phyloP scores from a whole-genome alignment of 2,113 vertebrate species.

The Tachysurus vachellii region DNA sequence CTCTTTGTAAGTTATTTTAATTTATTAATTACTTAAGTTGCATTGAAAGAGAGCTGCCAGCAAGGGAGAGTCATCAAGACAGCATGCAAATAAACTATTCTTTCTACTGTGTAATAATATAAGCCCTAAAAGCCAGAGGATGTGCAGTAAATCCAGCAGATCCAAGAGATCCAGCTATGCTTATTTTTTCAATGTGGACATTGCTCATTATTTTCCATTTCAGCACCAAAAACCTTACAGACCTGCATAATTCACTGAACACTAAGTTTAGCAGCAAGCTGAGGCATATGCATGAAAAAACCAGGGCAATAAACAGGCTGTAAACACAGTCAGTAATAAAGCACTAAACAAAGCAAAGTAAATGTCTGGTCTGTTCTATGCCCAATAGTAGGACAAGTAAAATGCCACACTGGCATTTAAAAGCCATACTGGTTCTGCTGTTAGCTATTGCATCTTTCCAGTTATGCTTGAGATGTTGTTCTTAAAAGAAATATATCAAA shows the following conservation, averaged over 20 bases:
- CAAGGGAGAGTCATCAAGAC: slow-evolving; percentile 56
- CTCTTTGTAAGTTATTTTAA: slow-evolving; percentile 69
- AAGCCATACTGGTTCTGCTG: not conserved
- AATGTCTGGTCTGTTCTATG: slow-evolving; percentile 38
- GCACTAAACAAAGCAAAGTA: slow-evolving; percentile 23
- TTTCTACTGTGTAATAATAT: slow-evolving; percentile 11
- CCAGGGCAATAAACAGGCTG: slow-evolving; percentile 49
- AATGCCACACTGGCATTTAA: slow-evolving; percentile 32
- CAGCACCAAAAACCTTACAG: slow-evolving; percentile 4
- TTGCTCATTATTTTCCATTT: slow-evolving; percentile 12
- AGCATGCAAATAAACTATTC: slow-evolving; percentile 8
- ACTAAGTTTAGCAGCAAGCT: slow-evolving; percentile 38
- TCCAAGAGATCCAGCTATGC: not conserved
- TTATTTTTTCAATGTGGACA: not conserved
- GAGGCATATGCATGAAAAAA: slow-evolving; percentile 36
- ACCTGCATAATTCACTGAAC: slow-evolving; percentile 21
- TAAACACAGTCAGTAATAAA: slow-evolving; percentile 54
- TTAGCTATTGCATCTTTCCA: not conserved
- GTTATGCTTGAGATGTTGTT: not conserved
- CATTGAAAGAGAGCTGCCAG: slow-evolving; percentile 65
- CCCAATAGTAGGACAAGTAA: slow-evolving; percentile 12
- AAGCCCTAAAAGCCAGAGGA: not conserved
- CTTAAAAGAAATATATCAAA: not conserved
- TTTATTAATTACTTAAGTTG: slow-evolving; percentile 71
- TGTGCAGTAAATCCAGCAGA: not conserved